Percentiles rank a stretch among this genome's conserved stretches.
Evolutionary conservation across 64 coral and sea anemone species (phyloP).

Genomic region (Anthopleura sola): DNA sequence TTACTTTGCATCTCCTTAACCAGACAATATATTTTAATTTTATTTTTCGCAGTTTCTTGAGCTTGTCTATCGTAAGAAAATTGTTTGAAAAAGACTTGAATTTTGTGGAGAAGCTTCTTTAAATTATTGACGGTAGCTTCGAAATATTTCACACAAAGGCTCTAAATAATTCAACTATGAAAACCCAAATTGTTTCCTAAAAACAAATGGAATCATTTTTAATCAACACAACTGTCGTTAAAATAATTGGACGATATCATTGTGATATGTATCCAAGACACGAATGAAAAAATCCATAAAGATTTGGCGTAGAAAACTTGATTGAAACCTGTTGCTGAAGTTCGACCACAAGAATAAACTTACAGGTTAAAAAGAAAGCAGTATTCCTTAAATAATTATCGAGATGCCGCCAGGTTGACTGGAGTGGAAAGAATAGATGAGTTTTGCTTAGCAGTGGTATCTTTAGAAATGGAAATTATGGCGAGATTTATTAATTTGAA

Average conservation of each 20-base stretch:
- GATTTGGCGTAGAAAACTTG: neutral
- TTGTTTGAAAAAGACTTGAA: too few relatives aligned
- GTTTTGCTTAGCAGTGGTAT: neutral
- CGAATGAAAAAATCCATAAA: neutral
- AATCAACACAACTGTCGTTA: neutral
- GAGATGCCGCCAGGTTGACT: neutral
- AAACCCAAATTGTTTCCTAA: neutral
- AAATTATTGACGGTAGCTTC: neutral
- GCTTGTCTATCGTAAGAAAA: too few relatives aligned
- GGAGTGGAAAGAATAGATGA: neutral
- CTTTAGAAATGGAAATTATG: neutral
- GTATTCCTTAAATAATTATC: neutral
- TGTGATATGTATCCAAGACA: neutral
- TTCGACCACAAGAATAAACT: neutral
- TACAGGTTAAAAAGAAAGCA: neutral
- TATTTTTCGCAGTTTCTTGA: too few relatives aligned
- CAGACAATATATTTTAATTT: too few relatives aligned
- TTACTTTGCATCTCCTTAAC: too few relatives aligned
- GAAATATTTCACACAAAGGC: neutral
- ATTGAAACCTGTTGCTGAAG: neutral
- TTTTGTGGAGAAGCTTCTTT: too few relatives aligned
- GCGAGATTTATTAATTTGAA: neutral
- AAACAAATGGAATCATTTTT: neutral
- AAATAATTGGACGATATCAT: neutral
- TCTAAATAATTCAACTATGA: neutral